Percentiles rank a stretch among this genome's conserved stretches.
Evolutionary conservation across 2,888 invertebrate genomes (phyloP).

Genomic region (Stramonita haemastoma): DNA sequence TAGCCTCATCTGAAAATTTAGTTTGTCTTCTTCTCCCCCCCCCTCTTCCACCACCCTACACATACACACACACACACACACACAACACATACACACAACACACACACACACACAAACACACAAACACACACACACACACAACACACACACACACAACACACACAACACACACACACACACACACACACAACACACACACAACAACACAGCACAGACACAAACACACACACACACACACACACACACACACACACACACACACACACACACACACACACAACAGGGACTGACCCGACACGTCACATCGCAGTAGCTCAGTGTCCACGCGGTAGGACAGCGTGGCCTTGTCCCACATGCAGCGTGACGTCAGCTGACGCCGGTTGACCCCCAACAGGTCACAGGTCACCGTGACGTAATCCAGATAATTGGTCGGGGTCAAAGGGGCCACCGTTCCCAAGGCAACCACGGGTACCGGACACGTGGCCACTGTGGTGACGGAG

Average conservation of each 20-base stretch:
- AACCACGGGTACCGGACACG: conserved; percentile 42
- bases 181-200: conserved; percentile 16
- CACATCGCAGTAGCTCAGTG: conserved; percentile 56
- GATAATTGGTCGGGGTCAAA: conserved; percentile 24
- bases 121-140: too few relatives aligned
- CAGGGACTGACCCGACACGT: conserved; percentile 46
- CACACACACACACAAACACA: too few relatives aligned
- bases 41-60: too few relatives aligned
- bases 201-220: conserved; percentile 6
- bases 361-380: conserved; percentile 42
- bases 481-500: conserved; percentile 41
- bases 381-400: conserved; percentile 46
- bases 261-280: neutral
- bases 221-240: conserved; percentile 28
- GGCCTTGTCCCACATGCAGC: conserved; percentile 57
- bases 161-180: neutral
- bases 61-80: too few relatives aligned
- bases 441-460: conserved; percentile 33
- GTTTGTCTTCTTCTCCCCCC: neutral
- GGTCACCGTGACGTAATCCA: conserved; percentile 46
- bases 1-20: too few relatives aligned
- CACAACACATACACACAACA: too few relatives aligned
- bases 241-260: conserved; percentile 4
- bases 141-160: too few relatives aligned
- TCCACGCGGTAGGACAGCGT: conserved; percentile 52